phyloP scores from a whole-genome alignment of 2,888 invertebrate genomes.

The Escarpia spicata region DNA sequence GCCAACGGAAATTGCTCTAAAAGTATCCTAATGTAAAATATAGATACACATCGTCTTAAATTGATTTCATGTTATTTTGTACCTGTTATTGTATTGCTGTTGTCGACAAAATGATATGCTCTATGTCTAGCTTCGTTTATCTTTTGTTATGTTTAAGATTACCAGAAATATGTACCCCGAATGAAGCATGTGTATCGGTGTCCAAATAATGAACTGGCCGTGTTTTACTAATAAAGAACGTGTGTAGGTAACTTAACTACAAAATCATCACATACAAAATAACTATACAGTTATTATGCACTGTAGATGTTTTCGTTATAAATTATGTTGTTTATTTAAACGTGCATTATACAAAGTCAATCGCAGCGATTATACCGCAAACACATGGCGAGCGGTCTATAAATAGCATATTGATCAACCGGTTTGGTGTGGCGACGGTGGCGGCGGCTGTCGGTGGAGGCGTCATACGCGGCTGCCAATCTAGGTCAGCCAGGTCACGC shows the following conservation, averaged over 20 bases:
- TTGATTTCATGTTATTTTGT: too few species aligned
- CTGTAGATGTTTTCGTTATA: not conserved
- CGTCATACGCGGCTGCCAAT: not conserved
- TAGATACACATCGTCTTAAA: too few species aligned
- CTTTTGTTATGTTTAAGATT: too few species aligned
- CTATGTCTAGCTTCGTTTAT: too few species aligned
- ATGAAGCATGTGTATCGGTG: not conserved
- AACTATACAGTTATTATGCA: not conserved
- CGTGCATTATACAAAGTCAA: not conserved
- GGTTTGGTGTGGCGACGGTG: not conserved
- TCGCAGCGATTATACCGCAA: not conserved
- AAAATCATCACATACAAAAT: not conserved
- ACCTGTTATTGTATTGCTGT: too few species aligned
- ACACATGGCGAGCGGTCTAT: not conserved
- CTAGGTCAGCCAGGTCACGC: not conserved
- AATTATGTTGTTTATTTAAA: not conserved
- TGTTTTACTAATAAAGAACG: not conserved
- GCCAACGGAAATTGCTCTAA: too few species aligned
- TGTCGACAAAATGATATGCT: too few species aligned
- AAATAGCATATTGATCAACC: not conserved
- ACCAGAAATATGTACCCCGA: too few species aligned
- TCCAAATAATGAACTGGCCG: not conserved
- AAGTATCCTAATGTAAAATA: too few species aligned
- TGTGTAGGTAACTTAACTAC: not conserved
- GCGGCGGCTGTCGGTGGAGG: not conserved